Percentiles rank a stretch among this genome's conserved stretches.
phyloP scores from a whole-genome alignment of 2,797 vertebrate species.

The Epinephelus awoara region DNA sequence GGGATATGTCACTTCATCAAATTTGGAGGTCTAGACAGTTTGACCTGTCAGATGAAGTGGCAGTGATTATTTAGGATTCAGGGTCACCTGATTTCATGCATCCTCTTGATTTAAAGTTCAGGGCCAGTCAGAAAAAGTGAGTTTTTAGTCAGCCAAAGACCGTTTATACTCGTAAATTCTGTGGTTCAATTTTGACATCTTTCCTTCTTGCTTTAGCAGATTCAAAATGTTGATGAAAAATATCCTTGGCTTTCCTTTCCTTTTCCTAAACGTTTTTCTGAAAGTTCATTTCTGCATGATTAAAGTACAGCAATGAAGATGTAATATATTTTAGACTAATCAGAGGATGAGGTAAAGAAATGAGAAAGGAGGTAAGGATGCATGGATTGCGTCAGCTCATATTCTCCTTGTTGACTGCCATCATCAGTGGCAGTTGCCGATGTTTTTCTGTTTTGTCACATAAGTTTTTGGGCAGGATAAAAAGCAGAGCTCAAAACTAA shows the following conservation, averaged over 20 bases:
- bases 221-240: neutral
- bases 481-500: too few species aligned
- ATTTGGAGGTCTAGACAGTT: slow-evolving; percentile 34
- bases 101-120: neutral
- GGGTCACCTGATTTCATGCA: neutral
- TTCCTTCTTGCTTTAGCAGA: neutral
- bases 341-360: neutral
- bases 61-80: slow-evolving; percentile 13
- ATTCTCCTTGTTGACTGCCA: too few species aligned
- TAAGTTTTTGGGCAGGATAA: too few species aligned
- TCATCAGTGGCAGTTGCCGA: too few species aligned
- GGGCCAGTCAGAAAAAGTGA: neutral
- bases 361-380: neutral
- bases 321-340: neutral
- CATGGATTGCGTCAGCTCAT: too few species aligned
- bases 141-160: neutral
- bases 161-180: neutral
- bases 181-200: neutral
- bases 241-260: neutral
- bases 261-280: neutral
- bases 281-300: neutral
- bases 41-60: slow-evolving; percentile 28
- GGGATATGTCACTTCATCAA: slow-evolving; percentile 16
- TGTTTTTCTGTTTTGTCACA: too few species aligned
- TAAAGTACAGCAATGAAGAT: neutral